Evolutionary conservation across 2,113 vertebrate genomes (phyloP), one percentile per base, ranked within the genome.

Genomic region (Amblyopsis rosae): DNA sequence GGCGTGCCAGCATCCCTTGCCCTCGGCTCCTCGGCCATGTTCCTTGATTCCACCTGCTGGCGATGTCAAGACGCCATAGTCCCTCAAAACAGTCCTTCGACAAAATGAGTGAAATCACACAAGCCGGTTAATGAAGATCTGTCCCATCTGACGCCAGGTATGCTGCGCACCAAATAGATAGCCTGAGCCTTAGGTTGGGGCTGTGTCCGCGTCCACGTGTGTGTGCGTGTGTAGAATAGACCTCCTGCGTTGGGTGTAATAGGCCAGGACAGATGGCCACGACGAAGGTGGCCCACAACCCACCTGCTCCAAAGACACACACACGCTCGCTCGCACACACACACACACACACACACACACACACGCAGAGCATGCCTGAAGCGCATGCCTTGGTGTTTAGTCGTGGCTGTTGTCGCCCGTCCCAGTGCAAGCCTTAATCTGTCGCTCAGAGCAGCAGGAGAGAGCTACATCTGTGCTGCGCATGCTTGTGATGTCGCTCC

Each of bases 391-490:
- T 16, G 0, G 78, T 49, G 80, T 86, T 68, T 75, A 80, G 63
- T 77, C 19, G 19, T 41, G 65, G 72, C 26, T 84, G 79, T 76
- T 82, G 80, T 75, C 70, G 70, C 67, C 72, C 77, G 82, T 79
- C 86, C 70, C 72, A 73, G 85, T 66, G 62, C 63, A 77, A 89
- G 85, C 87, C 87, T 80, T 85, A 87, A 86, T 89, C 85, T 89
- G 87, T 87, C 86, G 82, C 82, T 89, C 87, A 82, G 76, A 86
- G 85, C 85, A 77, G 83, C 80, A 69, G 76, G 80, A 74, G 74
- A 64, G 75, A 62, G 66, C 62, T 83, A 73, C 85, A 84, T 86
- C 83, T 81, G 85, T 74, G 81, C 77, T 65, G 10, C 6, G 56
- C 69, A 73, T 11, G 56, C 74, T 66, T 85, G 77, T 87, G 84